Evolutionary conservation across 2,797 vertebrate species (phyloP).

Genomic region (Eulemur rubriventer): DNA sequence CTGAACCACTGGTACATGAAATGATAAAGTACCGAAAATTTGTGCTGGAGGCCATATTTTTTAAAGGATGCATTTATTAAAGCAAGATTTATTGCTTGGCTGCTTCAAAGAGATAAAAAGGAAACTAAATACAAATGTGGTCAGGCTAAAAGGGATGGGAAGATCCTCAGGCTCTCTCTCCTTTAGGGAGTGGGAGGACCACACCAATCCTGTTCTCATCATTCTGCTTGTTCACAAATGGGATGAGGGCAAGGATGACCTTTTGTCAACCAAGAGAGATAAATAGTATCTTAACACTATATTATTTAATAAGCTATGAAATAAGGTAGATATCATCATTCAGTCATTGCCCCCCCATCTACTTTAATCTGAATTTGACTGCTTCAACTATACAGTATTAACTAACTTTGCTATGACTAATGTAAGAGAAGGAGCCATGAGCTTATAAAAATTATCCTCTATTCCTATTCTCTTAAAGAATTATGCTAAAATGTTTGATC

Average conservation of each 20-base stretch:
- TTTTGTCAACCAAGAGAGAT: background rate
- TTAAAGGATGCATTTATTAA: background rate
- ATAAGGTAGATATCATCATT: background rate
- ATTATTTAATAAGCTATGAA: background rate
- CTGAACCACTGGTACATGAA: background rate
- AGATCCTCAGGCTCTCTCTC: background rate
- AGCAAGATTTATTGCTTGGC: background rate
- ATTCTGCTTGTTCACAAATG: background rate
- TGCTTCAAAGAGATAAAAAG: slow-evolving; percentile 34
- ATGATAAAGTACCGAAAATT: background rate
- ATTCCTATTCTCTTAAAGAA: background rate
- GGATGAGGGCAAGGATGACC: background rate
- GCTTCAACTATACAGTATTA: background rate
- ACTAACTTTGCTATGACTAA: background rate
- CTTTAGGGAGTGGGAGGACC: background rate
- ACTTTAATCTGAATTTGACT: background rate
- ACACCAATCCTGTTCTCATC: background rate
- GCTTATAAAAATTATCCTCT: background rate
- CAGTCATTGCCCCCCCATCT: background rate
- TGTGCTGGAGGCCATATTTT: background rate
- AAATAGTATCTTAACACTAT: background rate
- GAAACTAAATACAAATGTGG: background rate
- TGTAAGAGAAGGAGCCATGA: background rate
- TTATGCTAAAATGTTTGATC: background rate
- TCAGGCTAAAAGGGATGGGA: background rate